Conservation (phyloP, 92 coral and sea anemone genomes). For the Umimayanthus chanpuru region DNA sequence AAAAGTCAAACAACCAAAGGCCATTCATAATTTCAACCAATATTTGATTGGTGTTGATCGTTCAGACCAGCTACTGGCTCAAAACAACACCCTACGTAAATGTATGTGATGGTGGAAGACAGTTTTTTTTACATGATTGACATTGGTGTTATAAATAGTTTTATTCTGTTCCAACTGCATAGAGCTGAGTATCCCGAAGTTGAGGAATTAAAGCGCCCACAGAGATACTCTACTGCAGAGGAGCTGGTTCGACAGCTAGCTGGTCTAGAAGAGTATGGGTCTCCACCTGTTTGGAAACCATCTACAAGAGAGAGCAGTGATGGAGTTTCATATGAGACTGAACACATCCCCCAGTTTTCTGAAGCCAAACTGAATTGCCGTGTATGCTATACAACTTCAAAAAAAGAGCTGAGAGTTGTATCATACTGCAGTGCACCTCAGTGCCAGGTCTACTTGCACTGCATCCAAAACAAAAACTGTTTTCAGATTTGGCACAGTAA, state of each 20-base stretch:
- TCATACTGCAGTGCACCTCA: conserved; percentile 51
- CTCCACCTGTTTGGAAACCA: conserved; percentile 45
- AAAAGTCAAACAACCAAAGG: conserved; percentile 53
- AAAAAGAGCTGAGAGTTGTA: conserved; percentile 27
- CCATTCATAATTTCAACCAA: conserved; percentile 36
- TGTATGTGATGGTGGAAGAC: conserved; percentile 62
- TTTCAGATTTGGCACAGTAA: conserved; percentile 51
- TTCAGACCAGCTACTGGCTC: conserved; percentile 40
- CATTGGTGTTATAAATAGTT: conserved; percentile 50
- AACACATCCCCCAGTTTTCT: conserved; percentile 42
- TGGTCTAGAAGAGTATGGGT: conserved; percentile 43
- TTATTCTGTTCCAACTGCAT: conserved; percentile 54
- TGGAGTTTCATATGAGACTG: conserved; percentile 27
- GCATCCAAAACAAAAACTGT: conserved; percentile 46
- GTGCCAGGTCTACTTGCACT: conserved; percentile 45
- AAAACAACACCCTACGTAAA: conserved; percentile 27
- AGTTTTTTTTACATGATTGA: conserved; percentile 48
- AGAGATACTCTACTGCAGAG: conserved; percentile 33
- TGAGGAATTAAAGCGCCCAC: conserved; percentile 23
- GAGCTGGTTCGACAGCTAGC: conserved; percentile 49
- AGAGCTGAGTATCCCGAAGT: conserved; percentile 32
- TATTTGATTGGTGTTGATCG: conserved; percentile 43
- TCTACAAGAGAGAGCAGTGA: conserved; percentile 20
- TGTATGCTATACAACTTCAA: conserved; percentile 36
- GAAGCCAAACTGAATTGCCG: conserved; percentile 45